Percentiles rank a stretch among this genome's conserved stretches.
These are phyloP conservation scores for Lophius americanus DNA, from an alignment of 2,797 vertebrate species.

Conservation along the genomic window DNA sequence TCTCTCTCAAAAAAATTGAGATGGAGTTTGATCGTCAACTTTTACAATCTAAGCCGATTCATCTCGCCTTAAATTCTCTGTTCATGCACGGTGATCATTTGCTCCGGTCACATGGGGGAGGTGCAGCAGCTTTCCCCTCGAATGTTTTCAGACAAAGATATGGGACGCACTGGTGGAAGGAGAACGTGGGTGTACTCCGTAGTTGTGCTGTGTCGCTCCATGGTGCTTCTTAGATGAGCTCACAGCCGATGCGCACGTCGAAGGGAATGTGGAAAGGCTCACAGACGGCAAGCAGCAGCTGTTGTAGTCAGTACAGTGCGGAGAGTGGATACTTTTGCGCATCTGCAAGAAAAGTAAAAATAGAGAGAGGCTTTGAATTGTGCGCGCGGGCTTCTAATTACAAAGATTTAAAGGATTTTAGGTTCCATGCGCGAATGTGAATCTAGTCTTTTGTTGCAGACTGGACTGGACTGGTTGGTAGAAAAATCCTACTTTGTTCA, in stretches of 20 bases:
- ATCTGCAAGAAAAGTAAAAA: constrained; percentile 69
- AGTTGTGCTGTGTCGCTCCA: constrained; percentile 68
- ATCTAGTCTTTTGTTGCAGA: constrained; percentile 53
- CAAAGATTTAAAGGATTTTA: constrained; percentile 52
- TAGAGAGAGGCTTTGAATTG: constrained; percentile 39
- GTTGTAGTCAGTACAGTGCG: constrained; percentile 9
- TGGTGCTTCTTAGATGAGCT: constrained; percentile 77
- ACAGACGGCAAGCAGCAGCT: constrained; percentile 64
- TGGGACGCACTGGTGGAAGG: constrained; percentile 57
- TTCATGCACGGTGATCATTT: no score
- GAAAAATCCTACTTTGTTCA: constrained; percentile 60
- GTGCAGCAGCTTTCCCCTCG: constrained; percentile 12
- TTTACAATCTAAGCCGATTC: constrained; percentile 22
- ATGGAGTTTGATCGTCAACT: constrained; percentile 54
- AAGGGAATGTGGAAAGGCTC: constrained; percentile 70
- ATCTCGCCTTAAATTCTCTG: not conserved
- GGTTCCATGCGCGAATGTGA: constrained; percentile 50
- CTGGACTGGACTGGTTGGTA: constrained; percentile 52
- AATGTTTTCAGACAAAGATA: constrained; percentile 39
- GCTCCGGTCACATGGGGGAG: not conserved
- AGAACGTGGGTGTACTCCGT: constrained; percentile 69
- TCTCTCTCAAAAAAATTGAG: constrained; percentile 22
- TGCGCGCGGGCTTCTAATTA: constrained; percentile 37
- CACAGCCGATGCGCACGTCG: constrained; percentile 75
- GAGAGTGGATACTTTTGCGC: constrained; percentile 65